A percentile compares a stretch with the other conserved stretches of the same genome.
Evolutionary conservation across 2,888 invertebrate species (phyloP).

Genomic region (Timandra comae): DNA sequence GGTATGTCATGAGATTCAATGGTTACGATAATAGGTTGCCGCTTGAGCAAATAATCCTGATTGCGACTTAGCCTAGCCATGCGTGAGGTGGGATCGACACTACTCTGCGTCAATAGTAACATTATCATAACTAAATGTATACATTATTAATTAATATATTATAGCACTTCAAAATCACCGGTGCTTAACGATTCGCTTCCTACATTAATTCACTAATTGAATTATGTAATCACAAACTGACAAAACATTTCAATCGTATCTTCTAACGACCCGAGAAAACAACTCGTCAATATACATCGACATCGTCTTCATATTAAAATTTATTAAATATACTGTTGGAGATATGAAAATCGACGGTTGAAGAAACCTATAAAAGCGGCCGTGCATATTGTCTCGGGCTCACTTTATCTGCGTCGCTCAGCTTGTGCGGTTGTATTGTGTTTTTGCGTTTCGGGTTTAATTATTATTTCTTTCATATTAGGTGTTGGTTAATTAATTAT

Average conservation of each 20-base stretch:
- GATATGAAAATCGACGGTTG: no score
- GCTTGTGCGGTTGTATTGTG: no score
- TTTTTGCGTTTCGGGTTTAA: no score
- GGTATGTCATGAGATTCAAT: constrained; percentile 71
- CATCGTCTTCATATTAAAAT: constrained; percentile 51
- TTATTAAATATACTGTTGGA: constrained; percentile 66
- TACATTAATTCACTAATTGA: constrained; percentile 47
- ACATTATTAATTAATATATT: constrained; percentile 33
- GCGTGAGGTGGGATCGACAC: constrained; percentile 66
- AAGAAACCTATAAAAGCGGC: no score
- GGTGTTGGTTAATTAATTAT: no score
- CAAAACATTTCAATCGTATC: constrained; percentile 52
- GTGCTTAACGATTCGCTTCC: constrained; percentile 50
- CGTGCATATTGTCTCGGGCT: no score
- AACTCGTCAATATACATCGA: constrained; percentile 28
- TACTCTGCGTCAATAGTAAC: constrained; percentile 47
- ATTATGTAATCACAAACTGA: constrained; percentile 43
- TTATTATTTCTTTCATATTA: no score
- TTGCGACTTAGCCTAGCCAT: constrained; percentile 63
- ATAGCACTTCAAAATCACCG: constrained; percentile 50
- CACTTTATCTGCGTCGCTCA: no score
- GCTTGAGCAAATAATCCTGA: constrained; percentile 73
- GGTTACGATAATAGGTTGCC: constrained; percentile 64
- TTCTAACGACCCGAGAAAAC: constrained; percentile 70
- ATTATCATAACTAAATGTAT: constrained; percentile 36